Base-by-base conservation (phyloP, 2,888 invertebrate genomes). In the Crocallis elinguaria region DNA sequence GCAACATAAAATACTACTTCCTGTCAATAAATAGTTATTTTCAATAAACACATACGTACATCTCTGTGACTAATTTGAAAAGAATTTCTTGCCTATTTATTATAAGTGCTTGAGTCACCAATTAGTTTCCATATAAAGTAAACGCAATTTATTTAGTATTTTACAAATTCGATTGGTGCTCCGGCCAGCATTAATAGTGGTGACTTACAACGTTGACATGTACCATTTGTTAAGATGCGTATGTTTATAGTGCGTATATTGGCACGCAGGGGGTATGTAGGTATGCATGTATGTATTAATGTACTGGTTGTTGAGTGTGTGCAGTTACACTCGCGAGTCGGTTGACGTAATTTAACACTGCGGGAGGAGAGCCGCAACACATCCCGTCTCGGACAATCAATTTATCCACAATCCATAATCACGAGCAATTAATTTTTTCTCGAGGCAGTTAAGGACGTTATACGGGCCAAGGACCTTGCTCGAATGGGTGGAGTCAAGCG, bases 361-460 rank as follows among this genome's bases (percentile, higher is more conserved):
- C 66, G 57, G 61, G 71, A 69, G 67, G 71, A 77, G 62, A 67
- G 61, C 64, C 64, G 68, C 78, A 78, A 79, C 75, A 72, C 77
- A 78, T 81, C 77, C 75, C 77, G 73, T 74, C 72, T 61, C 71
- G 70, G 69, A 77, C 80, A 84, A 85, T 87, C 83, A 86, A 85
- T 87, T 61, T 86, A 84, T 77, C 76, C 77, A 79, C 82, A 78
- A 83, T 86, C 82, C 83, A 84, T 88, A 87, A 88, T 86, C 84
- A 86, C 78, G 64, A 80, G 84, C 82, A 85, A 84, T 87, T 85
- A 86, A 75, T 86, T 86, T 86, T 86, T 88, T 84, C 82, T 80
- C 67, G 71, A 66, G 61, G 71, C 77, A 78, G 71, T 76, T 84
- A n/a, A n/a, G n/a, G n/a, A n/a, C n/a, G n/a, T n/a, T n/a, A n/a